phyloP scores from a whole-genome alignment of 2,113 vertebrate genomes.

The Genyomyrus donnyi region DNA sequence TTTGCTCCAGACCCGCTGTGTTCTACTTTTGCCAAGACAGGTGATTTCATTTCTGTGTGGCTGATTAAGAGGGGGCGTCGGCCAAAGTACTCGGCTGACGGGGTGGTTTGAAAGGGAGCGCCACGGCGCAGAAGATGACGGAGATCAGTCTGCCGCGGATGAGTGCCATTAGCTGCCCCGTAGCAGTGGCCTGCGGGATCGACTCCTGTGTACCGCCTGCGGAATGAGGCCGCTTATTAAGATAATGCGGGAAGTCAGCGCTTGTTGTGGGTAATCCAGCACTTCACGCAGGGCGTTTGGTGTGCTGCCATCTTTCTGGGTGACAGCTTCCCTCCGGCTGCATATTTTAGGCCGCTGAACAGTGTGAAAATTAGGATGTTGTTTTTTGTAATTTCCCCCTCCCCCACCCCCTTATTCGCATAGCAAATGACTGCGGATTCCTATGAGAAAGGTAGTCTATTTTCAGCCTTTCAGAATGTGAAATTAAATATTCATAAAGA shows the following conservation, averaged over 20 bases:
- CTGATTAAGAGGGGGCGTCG: not conserved
- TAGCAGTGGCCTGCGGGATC: slow-evolving; percentile 21
- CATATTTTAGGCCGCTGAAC: not conserved
- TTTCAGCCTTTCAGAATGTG: not conserved
- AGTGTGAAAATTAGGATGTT: slow-evolving; percentile 29
- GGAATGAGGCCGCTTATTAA: slow-evolving; percentile 54
- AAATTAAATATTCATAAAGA: not conserved
- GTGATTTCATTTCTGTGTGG: not conserved
- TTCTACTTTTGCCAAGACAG: not conserved
- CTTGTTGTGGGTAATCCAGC: slow-evolving; percentile 43
- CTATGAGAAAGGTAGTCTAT: not conserved
- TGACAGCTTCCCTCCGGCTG: slow-evolving; percentile 35
- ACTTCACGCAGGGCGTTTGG: slow-evolving; percentile 31
- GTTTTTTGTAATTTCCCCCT: slow-evolving; percentile 36
- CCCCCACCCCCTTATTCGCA: slow-evolving; percentile 26
- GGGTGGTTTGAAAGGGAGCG: not conserved
- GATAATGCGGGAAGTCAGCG: slow-evolving; percentile 56
- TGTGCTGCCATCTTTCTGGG: slow-evolving; percentile 19
- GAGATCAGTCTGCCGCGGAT: not conserved
- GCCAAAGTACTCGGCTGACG: not conserved
- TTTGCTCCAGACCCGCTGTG: not conserved
- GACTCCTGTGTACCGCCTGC: slow-evolving; percentile 31
- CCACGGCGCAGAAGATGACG: not conserved
- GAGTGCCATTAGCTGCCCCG: not conserved
- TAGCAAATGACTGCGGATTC: slow-evolving; percentile 19